A percentile compares a stretch with the other conserved stretches of the same genome.
Conservation (phyloP, 2,888 invertebrate species). For the Cryptocheilus praepositus region DNA sequence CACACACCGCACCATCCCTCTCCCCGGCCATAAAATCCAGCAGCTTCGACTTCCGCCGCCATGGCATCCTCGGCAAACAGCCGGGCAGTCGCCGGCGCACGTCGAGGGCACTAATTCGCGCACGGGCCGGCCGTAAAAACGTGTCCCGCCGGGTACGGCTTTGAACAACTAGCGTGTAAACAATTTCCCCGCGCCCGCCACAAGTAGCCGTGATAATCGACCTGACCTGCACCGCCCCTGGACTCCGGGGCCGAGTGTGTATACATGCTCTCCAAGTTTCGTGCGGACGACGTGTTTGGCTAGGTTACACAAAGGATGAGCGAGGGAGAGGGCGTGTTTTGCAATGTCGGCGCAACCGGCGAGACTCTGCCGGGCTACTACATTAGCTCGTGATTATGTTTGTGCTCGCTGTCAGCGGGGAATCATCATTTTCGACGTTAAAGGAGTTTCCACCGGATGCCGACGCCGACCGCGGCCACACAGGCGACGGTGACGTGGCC, state of each 20-base stretch:
- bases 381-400: conserved; percentile 44
- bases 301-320: conserved; percentile 53
- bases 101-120: background rate
- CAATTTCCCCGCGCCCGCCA: conserved; percentile 27
- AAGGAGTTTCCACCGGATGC: conserved; percentile 3
- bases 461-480: too few species aligned
- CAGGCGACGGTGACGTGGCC: too few species aligned
- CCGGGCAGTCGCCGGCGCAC: background rate
- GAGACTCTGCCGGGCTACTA: conserved; percentile 39
- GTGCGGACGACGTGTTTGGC: conserved; percentile 42
- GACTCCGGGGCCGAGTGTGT: background rate
- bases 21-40: too few species aligned
- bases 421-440: conserved; percentile 30
- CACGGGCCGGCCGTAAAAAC: conserved; percentile 14
- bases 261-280: conserved; percentile 14
- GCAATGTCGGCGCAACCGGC: conserved; percentile 39
- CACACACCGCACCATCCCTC: too few species aligned
- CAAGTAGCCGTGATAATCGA: conserved; percentile 49
- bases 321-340: conserved; percentile 27
- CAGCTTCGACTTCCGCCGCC: too few species aligned
- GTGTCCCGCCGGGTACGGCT: conserved; percentile 3
- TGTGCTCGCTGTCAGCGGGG: conserved; percentile 38
- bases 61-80: background rate
- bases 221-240: conserved; percentile 31
- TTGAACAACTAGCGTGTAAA: conserved; percentile 27